A percentile compares a stretch with the other conserved stretches of the same genome.
Conservation (phyloP, 2,888 invertebrate species). For the Drosophila nr. fundita region DNA sequence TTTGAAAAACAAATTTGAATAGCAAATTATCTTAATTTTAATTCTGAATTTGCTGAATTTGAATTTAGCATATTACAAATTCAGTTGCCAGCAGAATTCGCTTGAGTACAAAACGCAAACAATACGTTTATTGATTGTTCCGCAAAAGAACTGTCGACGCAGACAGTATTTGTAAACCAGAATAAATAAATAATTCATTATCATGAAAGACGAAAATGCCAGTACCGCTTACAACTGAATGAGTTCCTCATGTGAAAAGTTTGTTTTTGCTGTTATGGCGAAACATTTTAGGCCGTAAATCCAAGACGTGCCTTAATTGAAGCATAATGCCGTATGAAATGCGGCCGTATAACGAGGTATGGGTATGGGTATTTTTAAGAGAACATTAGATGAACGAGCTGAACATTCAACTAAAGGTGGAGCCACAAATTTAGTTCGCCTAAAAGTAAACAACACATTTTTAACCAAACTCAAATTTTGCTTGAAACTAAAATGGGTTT, state of each 20-base stretch:
- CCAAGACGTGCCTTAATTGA: too few species aligned
- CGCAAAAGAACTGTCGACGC: background rate
- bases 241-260: too few species aligned
- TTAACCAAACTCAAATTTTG: background rate
- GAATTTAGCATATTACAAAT: slow-evolving; percentile 4
- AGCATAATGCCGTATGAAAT: too few species aligned
- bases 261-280: too few species aligned
- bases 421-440: background rate
- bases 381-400: too few species aligned
- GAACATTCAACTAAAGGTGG: background rate
- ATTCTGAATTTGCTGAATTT: background rate
- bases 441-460: background rate
- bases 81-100: background rate
- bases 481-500: background rate
- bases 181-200: slow-evolving; percentile 3
- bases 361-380: background rate
- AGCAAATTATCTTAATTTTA: background rate
- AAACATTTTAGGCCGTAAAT: too few species aligned
- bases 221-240: too few species aligned
- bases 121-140: background rate
- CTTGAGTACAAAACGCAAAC: slow-evolving; percentile 11
- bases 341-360: too few species aligned
- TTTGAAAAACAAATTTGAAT: fast-evolving
- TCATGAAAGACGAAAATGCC: background rate
- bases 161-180: background rate